A percentile compares a stretch with the other conserved stretches of the same genome.
Conservation (phyloP, 2,113 vertebrate genomes). For the Laticauda colubrina region DNA sequence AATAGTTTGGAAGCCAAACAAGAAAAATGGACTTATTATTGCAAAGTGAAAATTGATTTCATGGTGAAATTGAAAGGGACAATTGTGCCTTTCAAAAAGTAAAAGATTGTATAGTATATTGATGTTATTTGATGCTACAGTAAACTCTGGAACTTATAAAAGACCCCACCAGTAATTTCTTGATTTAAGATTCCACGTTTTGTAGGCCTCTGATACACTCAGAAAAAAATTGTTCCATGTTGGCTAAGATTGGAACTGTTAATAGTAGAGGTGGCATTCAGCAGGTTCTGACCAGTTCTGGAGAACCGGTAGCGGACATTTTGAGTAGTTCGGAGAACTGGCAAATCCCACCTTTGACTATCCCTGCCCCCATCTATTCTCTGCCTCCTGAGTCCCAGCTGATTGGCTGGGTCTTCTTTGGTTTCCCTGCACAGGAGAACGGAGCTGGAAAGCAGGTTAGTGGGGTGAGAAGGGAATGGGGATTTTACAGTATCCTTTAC, state of each 20-base stretch:
- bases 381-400: too few species aligned
- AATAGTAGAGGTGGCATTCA: too few species aligned
- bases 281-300: too few species aligned
- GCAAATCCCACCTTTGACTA: too few species aligned
- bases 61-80: not conserved
- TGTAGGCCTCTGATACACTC: constrained; percentile 9
- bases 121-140: constrained; percentile 40
- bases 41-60: fast-evolving
- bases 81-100: not conserved
- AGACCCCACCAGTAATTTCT: constrained; percentile 45
- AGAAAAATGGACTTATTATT: not conserved
- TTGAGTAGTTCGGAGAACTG: too few species aligned
- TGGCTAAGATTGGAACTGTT: constrained; percentile 12
- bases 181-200: not conserved
- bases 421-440: too few species aligned
- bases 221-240: constrained; percentile 19
- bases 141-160: constrained; percentile 1
- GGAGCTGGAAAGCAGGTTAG: too few species aligned
- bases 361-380: too few species aligned
- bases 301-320: too few species aligned
- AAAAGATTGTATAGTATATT: not conserved
- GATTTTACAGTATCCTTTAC: too few species aligned
- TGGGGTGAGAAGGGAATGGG: too few species aligned
- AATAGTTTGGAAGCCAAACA: not conserved
- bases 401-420: too few species aligned